Evolutionary conservation across 1,140 invertebrate species (phyloP).

Genomic region (Drosophila insularis): DNA sequence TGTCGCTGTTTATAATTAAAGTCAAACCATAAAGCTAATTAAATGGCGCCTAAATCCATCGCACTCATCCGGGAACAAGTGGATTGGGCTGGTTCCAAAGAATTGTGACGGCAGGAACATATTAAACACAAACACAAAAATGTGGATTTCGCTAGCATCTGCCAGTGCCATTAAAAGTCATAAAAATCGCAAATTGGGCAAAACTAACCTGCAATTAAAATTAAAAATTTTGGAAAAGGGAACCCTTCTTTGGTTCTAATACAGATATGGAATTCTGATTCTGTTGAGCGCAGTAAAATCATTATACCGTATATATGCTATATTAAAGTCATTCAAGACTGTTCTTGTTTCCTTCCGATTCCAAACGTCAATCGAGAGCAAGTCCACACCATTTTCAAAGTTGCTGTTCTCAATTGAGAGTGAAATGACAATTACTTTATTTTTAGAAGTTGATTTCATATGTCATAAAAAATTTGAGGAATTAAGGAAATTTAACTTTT

Average conservation of each 20-base stretch:
- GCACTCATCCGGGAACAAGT: not conserved
- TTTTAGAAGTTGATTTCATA: too few species aligned
- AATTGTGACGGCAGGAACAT: not conserved
- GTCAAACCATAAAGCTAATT: conserved; percentile 27
- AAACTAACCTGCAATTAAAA: conserved; percentile 30
- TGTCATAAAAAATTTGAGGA: too few species aligned
- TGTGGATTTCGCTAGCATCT: not conserved
- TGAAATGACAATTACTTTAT: too few species aligned
- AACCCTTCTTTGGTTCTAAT: not conserved
- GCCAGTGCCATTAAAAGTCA: not conserved
- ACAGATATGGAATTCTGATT: too few species aligned
- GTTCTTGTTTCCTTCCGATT: too few species aligned
- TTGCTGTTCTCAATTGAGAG: too few species aligned
- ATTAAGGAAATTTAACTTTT: too few species aligned
- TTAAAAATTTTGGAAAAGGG: conserved; percentile 17
- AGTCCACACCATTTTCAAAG: too few species aligned
- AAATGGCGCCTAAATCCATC: not conserved
- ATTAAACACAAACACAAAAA: not conserved
- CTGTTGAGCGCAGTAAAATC: too few species aligned
- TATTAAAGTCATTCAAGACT: too few species aligned
- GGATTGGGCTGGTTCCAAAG: not conserved
- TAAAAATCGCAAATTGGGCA: conserved; percentile 14
- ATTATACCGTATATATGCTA: too few species aligned
- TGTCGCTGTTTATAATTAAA: conserved; percentile 16
- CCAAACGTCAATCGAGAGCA: too few species aligned